phyloP scores from a whole-genome alignment of 2,797 vertebrate genomes.

The Coregonus sp. region DNA sequence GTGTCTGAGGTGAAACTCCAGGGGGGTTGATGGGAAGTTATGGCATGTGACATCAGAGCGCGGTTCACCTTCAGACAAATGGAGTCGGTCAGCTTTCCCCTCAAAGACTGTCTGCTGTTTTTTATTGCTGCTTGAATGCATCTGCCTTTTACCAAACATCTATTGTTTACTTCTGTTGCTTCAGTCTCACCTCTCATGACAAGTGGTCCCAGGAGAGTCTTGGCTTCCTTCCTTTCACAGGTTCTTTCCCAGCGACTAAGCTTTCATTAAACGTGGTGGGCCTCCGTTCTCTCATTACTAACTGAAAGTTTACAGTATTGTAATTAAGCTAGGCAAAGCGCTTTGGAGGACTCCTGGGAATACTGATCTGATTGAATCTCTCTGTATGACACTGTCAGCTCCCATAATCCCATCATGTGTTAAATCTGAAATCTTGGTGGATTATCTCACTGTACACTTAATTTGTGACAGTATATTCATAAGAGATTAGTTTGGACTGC shows the following conservation, averaged over 20 bases:
- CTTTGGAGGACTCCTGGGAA: slow-evolving; percentile 34
- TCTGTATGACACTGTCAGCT: slow-evolving; percentile 34
- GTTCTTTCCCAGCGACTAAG: slow-evolving; percentile 51
- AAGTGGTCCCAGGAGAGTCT: slow-evolving; percentile 71
- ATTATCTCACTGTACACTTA: not conserved
- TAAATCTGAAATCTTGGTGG: slow-evolving; percentile 25
- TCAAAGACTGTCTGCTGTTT: slow-evolving; percentile 68
- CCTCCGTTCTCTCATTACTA: slow-evolving; percentile 29
- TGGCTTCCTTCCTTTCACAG: slow-evolving; percentile 39
- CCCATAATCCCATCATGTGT: slow-evolving; percentile 47
- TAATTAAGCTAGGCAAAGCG: slow-evolving; percentile 66
- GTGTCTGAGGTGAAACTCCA: slow-evolving; percentile 62
- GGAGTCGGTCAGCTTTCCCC: slow-evolving; percentile 73
- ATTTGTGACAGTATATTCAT: not conserved
- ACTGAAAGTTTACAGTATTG: slow-evolving; percentile 57
- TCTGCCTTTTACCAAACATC: slow-evolving; percentile 72
- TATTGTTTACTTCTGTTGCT: slow-evolving; percentile 73
- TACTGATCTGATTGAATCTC: slow-evolving; percentile 43
- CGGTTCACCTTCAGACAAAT: slow-evolving; percentile 73
- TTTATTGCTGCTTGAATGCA: slow-evolving; percentile 73
- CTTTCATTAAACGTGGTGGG: slow-evolving; percentile 49
- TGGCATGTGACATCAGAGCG: slow-evolving; percentile 71
- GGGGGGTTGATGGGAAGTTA: slow-evolving; percentile 67
- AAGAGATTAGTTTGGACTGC: not conserved
- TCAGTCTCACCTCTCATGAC: slow-evolving; percentile 79